These are phyloP conservation scores for Drosophila grimshawi DNA, from an alignment of 1,140 invertebrate species.

Conservation along the genomic window DNA sequence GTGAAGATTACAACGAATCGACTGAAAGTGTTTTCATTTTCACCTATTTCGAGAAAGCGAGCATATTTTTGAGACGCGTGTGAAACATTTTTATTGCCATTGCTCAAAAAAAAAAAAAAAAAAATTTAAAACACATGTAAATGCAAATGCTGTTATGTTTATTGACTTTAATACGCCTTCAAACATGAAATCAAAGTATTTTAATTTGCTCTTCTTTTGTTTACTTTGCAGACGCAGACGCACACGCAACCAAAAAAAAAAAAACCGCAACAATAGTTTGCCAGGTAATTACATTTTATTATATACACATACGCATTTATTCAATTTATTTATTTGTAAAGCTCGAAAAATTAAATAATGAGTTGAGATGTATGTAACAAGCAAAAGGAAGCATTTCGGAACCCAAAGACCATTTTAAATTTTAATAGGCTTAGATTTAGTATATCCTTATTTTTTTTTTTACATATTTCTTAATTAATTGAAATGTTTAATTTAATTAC, in stretches of 20 bases:
- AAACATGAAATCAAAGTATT: conserved; percentile 49
- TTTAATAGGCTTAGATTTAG: too few relatives aligned
- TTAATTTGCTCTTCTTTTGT: conserved; percentile 45
- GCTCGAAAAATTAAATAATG: too few relatives aligned
- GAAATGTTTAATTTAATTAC: too few relatives aligned
- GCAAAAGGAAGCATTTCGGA: too few relatives aligned
- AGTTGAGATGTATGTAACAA: too few relatives aligned
- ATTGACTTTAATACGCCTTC: conserved; percentile 47
- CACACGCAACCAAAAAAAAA: conserved; percentile 37
- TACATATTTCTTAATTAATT: too few relatives aligned
- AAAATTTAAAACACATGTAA: conserved; percentile 22
- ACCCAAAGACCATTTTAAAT: too few relatives aligned
- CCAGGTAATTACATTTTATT: conserved; percentile 54
- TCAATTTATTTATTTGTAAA: too few relatives aligned
- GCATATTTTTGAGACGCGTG: conserved; percentile 55
- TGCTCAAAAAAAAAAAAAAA: conserved; percentile 8
- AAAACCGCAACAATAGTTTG: conserved; percentile 23
- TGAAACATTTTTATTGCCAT: conserved; percentile 60
- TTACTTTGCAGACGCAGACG: conserved; percentile 53
- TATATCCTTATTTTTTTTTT: too few relatives aligned
- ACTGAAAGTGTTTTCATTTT: conserved; percentile 42
- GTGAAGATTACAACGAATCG: conserved; percentile 47
- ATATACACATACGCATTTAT: not conserved
- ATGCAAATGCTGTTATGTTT: conserved; percentile 47
- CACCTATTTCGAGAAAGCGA: conserved; percentile 59